A percentile compares a stretch with the other conserved stretches of the same genome.
Conservation (phyloP, 2,888 invertebrate species). For the Aleiodes alternator region DNA sequence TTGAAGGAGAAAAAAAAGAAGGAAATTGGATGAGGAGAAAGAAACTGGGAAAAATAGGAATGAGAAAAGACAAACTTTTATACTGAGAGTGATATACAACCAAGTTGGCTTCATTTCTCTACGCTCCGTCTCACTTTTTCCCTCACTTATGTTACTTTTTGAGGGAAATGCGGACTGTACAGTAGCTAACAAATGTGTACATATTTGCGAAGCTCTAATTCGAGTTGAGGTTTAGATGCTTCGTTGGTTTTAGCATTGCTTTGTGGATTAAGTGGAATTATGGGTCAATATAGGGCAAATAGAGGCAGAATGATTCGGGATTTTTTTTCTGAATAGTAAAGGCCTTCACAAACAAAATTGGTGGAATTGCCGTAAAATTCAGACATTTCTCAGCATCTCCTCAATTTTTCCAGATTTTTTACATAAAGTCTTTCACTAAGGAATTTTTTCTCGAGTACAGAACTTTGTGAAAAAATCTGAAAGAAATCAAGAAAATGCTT, state of each 20-base stretch:
- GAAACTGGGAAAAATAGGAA: background rate
- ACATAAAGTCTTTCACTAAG: no score
- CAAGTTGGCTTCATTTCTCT: conserved; percentile 37
- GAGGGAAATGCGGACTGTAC: conserved; percentile 7
- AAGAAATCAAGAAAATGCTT: no score
- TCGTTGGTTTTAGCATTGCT: background rate
- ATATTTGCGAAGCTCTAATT: background rate
- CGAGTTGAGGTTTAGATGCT: no score
- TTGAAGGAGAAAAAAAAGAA: background rate
- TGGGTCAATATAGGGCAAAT: no score
- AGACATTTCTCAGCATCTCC: no score
- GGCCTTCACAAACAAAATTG: no score
- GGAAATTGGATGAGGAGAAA: background rate
- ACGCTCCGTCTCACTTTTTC: conserved; percentile 27
- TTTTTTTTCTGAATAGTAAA: no score
- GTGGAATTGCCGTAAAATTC: no score
- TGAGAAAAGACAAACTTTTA: conserved; percentile 27
- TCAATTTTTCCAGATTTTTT: no score
- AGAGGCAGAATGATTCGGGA: no score
- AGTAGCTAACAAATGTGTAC: conserved; percentile 11
- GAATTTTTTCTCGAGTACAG: no score
- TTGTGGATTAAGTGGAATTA: background rate
- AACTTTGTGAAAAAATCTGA: no score
- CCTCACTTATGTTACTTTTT: conserved; percentile 30
- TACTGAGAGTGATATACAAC: conserved; percentile 28